A percentile compares a stretch with the other conserved stretches of the same genome.
These are phyloP conservation scores for Hippopotamyrus pictus DNA, from an alignment of 2,797 vertebrate species.

Conservation along the genomic window DNA sequence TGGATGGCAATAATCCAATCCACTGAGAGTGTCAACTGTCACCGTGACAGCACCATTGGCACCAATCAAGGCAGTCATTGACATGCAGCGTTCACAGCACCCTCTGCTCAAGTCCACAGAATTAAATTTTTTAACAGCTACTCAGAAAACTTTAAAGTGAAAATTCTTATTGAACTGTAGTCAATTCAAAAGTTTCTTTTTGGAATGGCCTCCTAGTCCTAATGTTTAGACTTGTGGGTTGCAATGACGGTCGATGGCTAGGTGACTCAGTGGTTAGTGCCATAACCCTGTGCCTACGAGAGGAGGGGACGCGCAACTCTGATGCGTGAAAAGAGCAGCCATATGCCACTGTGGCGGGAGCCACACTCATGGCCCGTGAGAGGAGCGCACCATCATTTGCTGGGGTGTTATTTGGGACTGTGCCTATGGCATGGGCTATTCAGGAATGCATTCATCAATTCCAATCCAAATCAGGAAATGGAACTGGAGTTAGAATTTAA, in stretches of 20 bases:
- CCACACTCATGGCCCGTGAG: not conserved
- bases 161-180: not conserved
- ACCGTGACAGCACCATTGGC: not conserved
- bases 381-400: not conserved
- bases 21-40: not conserved
- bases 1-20: not conserved
- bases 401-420: not conserved
- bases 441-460: not conserved
- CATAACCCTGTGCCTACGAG: not conserved
- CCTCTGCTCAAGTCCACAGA: not conserved
- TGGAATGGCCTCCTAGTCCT: not conserved
- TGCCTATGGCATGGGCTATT: not conserved
- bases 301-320: not conserved
- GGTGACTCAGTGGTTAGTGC: not conserved
- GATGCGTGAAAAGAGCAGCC: slow-evolving; percentile 2
- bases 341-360: not conserved
- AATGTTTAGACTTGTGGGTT: not conserved
- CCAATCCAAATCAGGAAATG: not conserved
- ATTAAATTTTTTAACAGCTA: not conserved
- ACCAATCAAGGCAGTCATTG: not conserved
- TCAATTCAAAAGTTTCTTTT: not conserved
- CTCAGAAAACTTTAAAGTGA: not conserved
- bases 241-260: not conserved
- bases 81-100: not conserved
- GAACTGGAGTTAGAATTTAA: not conserved